Base-by-base conservation (phyloP, 2,888 invertebrate genomes). In the Allacma fusca region DNA sequence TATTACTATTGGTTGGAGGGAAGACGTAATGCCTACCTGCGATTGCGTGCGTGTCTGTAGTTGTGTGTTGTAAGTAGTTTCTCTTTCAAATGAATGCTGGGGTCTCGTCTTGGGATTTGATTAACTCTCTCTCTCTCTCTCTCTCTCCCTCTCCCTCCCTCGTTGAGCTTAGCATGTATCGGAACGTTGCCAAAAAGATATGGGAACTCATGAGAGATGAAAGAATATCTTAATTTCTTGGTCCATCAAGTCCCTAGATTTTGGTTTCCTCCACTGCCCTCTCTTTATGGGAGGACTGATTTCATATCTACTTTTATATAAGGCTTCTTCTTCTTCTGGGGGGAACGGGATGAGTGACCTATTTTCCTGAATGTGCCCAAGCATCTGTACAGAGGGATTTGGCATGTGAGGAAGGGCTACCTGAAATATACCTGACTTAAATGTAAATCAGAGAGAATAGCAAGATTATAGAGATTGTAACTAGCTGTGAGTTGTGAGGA, bases 401-500 rank as follows among this genome's bases (percentile, higher is more conserved):
- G n/a, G 50, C 50, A 19, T 65, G 65, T 65, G 65, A 28, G 16
- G n/a, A 19, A 24, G n/a, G 28, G 16, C 65, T 26, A 65, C 40
- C 28, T 28, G 40, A 74, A 74, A 28, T 65, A 74, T n/a, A n/a
- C 73, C 75, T 67, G 65, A 75, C 78, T 72, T 34, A 74, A 70
- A 75, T 78, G 57, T 68, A 75, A 67, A 77, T 68, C 64, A 68
- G 44, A 70, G 65, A 59, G 71, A 73, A 64, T 70, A 77, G 70
- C 40, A 72, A 67, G 19, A 50, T 19, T 13, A 50, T 50, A 19
- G n/a, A n/a, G 50, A 50, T 50, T 50, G 50, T 4, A 50, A 50
- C 50, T 50, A 13, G 50, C 50, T 50, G 7, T 50, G 50, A n/a
- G n/a, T n/a, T 13, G n/a, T 5, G 16, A 9, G 50, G 34, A 9